Percentiles rank a stretch among this genome's conserved stretches.
phyloP scores from a whole-genome alignment of 2,888 invertebrate genomes.

The Lissonota sp. region DNA sequence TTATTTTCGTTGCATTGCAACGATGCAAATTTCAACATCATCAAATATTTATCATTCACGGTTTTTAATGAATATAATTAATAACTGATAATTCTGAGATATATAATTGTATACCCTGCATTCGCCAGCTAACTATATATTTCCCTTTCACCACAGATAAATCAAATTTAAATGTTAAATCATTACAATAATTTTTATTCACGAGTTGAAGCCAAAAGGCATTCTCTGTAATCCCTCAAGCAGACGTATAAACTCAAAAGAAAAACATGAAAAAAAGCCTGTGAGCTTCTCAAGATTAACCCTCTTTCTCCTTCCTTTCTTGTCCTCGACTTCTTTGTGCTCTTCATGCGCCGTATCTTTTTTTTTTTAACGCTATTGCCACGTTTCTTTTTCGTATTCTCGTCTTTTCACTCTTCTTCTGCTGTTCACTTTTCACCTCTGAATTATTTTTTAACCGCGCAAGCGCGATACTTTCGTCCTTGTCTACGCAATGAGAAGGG shows the following conservation, averaged over 20 bases:
- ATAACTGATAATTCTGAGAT: too few relatives aligned
- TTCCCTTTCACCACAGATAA: too few relatives aligned
- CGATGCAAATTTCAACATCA: too few relatives aligned
- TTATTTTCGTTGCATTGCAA: too few relatives aligned
- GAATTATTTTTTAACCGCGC: conserved; percentile 23
- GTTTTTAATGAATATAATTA: too few relatives aligned
- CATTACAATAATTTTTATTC: too few relatives aligned
- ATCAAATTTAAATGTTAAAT: too few relatives aligned
- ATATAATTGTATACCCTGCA: too few relatives aligned
- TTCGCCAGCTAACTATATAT: too few relatives aligned
- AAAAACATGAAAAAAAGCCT: conserved; percentile 6
- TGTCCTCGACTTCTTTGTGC: background rate
- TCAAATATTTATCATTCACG: too few relatives aligned
- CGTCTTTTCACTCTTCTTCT: background rate
- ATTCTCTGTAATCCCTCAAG: background rate
- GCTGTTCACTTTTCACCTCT: background rate
- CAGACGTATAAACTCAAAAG: conserved; percentile 16
- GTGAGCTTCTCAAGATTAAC: background rate
- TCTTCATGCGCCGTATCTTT: background rate
- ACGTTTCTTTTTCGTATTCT: background rate
- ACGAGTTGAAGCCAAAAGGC: too few relatives aligned
- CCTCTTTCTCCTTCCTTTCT: background rate
- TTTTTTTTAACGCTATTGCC: background rate
- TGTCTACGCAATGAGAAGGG: background rate
- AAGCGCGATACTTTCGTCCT: conserved; percentile 3